Evolutionary conservation across 2,888 invertebrate genomes (phyloP).

Genomic region (Lampropteryx suffumata): DNA sequence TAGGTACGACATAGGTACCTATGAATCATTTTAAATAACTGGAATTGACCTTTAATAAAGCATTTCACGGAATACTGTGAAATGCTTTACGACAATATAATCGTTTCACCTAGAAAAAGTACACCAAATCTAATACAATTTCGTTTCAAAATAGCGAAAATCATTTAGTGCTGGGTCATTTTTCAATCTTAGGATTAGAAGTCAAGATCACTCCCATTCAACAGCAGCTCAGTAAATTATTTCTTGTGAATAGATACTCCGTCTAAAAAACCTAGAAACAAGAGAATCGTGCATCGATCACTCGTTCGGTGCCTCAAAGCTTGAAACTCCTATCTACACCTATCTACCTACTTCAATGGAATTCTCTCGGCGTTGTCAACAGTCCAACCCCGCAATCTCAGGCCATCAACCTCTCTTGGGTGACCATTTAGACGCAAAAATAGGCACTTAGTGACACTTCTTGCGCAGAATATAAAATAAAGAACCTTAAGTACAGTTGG

Average conservation of each 20-base stretch:
- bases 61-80: constrained; percentile 37
- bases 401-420: constrained; percentile 47
- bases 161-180: no score
- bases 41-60: constrained; percentile 54
- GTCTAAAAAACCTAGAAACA: constrained; percentile 9
- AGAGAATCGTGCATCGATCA: constrained; percentile 22
- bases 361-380: constrained; percentile 44
- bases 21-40: constrained; percentile 48
- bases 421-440: constrained; percentile 37
- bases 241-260: no score
- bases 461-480: constrained; percentile 31
- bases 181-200: no score
- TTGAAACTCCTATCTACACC: constrained; percentile 43
- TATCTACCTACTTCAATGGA: constrained; percentile 32
- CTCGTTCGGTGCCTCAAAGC: constrained; percentile 22
- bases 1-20: constrained; percentile 48
- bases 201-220: no score
- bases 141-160: no score
- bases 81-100: constrained; percentile 40
- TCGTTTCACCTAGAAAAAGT: no score
- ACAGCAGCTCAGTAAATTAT: no score
- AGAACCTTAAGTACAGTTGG: constrained; percentile 26
- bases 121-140: no score
- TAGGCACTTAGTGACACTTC: constrained; percentile 34
- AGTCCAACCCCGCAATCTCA: constrained; percentile 39